A percentile compares a stretch with the other conserved stretches of the same genome.
These are phyloP conservation scores for Ips nitidus DNA, from an alignment of 1,140 invertebrate species.

Conservation along the genomic window DNA sequence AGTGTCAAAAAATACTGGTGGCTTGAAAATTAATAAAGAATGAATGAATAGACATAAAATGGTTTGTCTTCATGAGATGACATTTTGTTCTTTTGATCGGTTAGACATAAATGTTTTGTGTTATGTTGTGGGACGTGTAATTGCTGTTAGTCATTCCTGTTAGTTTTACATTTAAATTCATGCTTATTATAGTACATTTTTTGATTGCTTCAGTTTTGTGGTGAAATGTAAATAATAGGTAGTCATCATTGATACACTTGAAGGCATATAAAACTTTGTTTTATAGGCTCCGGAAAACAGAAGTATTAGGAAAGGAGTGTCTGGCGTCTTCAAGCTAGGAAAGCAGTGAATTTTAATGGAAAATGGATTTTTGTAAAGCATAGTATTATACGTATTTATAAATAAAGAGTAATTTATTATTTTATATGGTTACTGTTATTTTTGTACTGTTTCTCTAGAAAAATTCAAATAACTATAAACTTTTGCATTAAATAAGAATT, in stretches of 20 bases:
- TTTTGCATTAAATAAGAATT: no score
- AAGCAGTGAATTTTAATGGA: constrained; percentile 43
- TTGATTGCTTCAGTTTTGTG: not conserved
- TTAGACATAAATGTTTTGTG: not conserved
- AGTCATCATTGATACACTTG: not conserved
- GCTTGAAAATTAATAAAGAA: no score
- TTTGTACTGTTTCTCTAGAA: no score
- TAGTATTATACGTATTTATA: no score
- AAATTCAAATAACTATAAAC: no score
- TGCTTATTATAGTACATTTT: not conserved
- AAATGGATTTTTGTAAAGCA: no score
- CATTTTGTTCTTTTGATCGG: no score
- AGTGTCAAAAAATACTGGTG: no score
- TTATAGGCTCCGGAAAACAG: constrained; percentile 60
- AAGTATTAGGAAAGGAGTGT: constrained; percentile 58
- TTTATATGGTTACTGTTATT: no score
- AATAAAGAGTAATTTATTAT: no score
- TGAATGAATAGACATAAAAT: no score
- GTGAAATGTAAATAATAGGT: not conserved
- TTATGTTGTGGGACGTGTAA: not conserved
- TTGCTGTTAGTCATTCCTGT: not conserved
- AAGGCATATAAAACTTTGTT: constrained; percentile 15
- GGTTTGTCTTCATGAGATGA: no score
- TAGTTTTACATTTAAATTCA: not conserved
- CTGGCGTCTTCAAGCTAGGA: constrained; percentile 62